Base-by-base conservation (phyloP, 2,113 vertebrate genomes). In the Hirundichthys speculiger region DNA sequence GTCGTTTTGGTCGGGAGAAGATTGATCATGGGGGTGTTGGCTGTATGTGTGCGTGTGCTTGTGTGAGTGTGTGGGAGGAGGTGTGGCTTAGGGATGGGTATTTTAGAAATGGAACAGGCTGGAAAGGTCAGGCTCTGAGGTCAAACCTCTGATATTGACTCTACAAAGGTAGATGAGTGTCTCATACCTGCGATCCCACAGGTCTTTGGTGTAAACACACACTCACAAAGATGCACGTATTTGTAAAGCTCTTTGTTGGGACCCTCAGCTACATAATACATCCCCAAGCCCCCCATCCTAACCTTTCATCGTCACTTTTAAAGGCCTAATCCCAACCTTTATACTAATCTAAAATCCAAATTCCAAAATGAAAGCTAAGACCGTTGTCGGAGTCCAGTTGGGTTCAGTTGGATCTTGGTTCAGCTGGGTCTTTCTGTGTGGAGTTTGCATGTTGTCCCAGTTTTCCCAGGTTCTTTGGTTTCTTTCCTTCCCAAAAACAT, bases 101-200 rank as follows among this genome's bases (percentile, higher is more conserved):
- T 73, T 75, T 73, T 45, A 72, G 61, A 75, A 55, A 74, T 34
- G 68, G 80, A 57, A 68, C 80, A 77, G 54, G 53, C 69, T 82
- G 55, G 64, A 89, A 89, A 88, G 87, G 87, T 90, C 87, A 90
- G 63, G 34, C 75, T 77, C 65, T 58, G 58, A 83, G 81, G 82
- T 89, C 80, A 88, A 85, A 80, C 70, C 76, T 80, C 61, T 79
- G 79, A 85, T 85, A 85, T 85, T 85, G 82, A 88, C 83, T 89
- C 82, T 60, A 65, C 76, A 88, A 86, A 86, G 75, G 79, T 84
- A 83, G 79, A 88, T 85, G 80, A 81, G 77, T 68, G 64, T 80
- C 49, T 67, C 52, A 83, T 72, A 82, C 64, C 78, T 75, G 62
- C 55, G 74, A 70, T 78, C 69, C 61, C 62, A 62, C 45, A 64